Base-by-base conservation (phyloP, 2,888 invertebrate species). In the Mantis religiosa region DNA sequence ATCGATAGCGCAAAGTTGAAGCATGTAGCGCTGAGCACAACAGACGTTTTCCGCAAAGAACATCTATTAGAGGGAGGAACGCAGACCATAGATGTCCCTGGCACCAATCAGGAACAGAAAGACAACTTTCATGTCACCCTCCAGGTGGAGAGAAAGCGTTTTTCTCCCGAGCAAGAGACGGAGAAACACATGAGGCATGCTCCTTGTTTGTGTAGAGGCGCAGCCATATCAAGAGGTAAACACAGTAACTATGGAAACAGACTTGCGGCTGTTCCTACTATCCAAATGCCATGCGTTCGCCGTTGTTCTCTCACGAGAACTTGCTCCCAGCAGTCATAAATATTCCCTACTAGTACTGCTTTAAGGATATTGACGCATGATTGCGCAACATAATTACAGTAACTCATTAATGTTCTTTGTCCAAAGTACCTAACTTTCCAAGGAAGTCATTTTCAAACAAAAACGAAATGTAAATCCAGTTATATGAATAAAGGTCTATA, bases 171-270 rank as follows among this genome's bases (percentile, higher is more conserved):
- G n/a, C 47, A 15, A 1, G 54, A 85, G 85, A 54, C 54, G 41
- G 34, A 12, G 34, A 34, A 7, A 47, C 41, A 85, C 47, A 85
- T 85, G 85, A 34, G 87, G 87, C 82, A 82, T 82, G 82, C 87
- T 27, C 28, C 87, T 87, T 87, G 87, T 87, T 87, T 87, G 87
- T 87, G 82, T 34, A 87, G 87, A n/a, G 27, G 41, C 47, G 54
- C 30, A 15, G 9, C 85, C 85, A 28, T 82, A 87, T 81, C 87
- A 87, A 87, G 87, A 87, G 82, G 87, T 87, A 87, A 87, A 87
- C 87, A 87, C 82, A 15, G 87, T 87, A n/a, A 82, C 87, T 87
- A 87, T 87, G 87, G 87, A 25, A 71, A 87, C 87, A 28, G 87
- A 85, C 85, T 85, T 41, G 85, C 54, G 47, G 47, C 15, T 15